Base-by-base conservation (phyloP, 2,797 vertebrate species). In the Phoebastria nigripes region DNA sequence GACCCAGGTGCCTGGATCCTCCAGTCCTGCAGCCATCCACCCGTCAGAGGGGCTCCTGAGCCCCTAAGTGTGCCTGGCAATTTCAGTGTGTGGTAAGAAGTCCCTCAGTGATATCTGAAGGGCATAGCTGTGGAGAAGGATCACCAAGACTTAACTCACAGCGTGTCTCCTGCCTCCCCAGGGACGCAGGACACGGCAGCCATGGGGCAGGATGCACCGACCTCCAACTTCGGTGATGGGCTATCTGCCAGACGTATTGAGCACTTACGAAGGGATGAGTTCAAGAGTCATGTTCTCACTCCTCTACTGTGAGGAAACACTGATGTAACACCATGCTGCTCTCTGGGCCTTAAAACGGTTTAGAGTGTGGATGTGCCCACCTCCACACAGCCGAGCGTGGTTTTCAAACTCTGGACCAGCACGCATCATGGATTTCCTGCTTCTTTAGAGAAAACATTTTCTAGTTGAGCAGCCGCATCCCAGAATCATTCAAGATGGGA, bases 201-300 rank as follows among this genome's bases (percentile, higher is more conserved):
- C n/a, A 5, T 1, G 3, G 58, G 14, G 16, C 42, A 58, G 62
- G 52, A 56, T 10, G 35, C 63, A 17, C 44, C 0, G 0, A 71
- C n/a, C 44, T 77, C 84, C 63, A n/a, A 12, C 35, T 28, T 52
- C 4, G 5, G 41, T 56, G 56, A 3, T n/a, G 41, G 51, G 58
- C 49, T 52, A 0, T 29, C 58, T 85, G 59, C 66, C 81, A 82
- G 84, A 12, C 3, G 1, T 24, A 20, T 8, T 2, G 33, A 77
- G 47, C 31, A 56, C 39, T 47, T 61, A 55, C 0, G 1, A 72
- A 46, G 52, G 33, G 37, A 26, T 41, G 33, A 51, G 49, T 67
- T 31, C 70, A 51, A 11, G 41, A 72, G 37, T 65, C 54, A 35
- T 9, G 9, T 56, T 44, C 76, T 70, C 21, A 11, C 25, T 88